Conservation (phyloP, 2,113 vertebrate genomes). For the Chauna torquata region DNA sequence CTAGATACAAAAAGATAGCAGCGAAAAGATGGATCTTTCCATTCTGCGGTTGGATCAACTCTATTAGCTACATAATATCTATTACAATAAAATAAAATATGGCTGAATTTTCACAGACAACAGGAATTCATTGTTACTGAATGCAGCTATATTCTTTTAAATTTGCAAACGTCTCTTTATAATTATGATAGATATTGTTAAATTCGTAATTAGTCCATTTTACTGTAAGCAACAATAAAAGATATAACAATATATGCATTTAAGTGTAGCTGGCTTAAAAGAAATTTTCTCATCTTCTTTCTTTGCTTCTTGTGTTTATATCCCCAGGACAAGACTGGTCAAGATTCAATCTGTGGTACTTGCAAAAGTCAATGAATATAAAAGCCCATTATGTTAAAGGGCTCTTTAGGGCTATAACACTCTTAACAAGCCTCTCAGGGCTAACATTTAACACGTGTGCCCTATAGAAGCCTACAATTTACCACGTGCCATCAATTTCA, state of each 20-base stretch:
- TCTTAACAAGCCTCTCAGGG: conserved; percentile 50
- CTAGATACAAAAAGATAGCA: neutral
- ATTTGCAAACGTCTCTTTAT: neutral
- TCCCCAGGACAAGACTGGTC: neutral
- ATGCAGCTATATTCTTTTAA: neutral
- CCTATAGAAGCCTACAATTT: conserved; percentile 43
- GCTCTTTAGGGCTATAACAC: conserved; percentile 30
- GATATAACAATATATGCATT: neutral
- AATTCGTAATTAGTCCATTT: conserved; percentile 32
- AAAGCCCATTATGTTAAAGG: conserved; percentile 54
- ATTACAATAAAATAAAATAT: neutral
- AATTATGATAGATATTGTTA: neutral
- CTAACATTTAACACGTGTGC: conserved; percentile 55
- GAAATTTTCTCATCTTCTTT: neutral
- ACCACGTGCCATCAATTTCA: conserved; percentile 55
- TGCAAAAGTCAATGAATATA: conserved; percentile 43
- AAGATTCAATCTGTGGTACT: conserved; percentile 38
- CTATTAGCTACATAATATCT: neutral
- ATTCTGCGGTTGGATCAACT: neutral
- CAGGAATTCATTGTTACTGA: neutral
- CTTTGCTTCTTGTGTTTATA: neutral
- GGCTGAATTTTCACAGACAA: neutral
- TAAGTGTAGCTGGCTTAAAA: neutral
- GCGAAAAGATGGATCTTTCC: neutral
- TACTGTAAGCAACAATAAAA: neutral